phyloP scores from a whole-genome alignment of 2,888 invertebrate species.

The Saturnia pavonia region DNA sequence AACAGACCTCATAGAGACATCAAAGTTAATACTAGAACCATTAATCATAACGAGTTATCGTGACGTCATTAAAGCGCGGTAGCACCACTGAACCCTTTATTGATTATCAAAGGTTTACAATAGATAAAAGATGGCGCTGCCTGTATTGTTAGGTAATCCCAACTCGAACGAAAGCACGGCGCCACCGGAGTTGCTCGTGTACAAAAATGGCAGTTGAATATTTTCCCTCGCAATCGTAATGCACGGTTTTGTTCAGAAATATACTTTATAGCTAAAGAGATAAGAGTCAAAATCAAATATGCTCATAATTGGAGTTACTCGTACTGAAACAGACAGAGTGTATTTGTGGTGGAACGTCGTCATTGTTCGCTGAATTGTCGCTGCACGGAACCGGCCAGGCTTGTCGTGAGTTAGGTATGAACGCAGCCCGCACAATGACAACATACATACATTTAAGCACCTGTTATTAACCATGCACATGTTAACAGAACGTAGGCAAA shows the following conservation, averaged over 20 bases:
- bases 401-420: conserved; percentile 78
- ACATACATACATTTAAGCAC: conserved; percentile 78
- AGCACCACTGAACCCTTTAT: conserved; percentile 59
- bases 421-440: conserved; percentile 72
- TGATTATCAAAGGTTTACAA: conserved; percentile 75
- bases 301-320: conserved; percentile 59
- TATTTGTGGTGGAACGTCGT: conserved; percentile 78
- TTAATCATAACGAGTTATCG: conserved; percentile 20
- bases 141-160: conserved; percentile 70
- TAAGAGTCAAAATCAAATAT: conserved; percentile 45
- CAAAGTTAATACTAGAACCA: conserved; percentile 14
- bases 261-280: conserved; percentile 33
- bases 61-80: conserved; percentile 39
- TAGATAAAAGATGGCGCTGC: conserved; percentile 78
- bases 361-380: conserved; percentile 82
- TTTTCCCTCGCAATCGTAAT: conserved; percentile 66
- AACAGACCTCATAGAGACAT: conserved; percentile 8
- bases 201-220: conserved; percentile 81
- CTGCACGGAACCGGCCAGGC: conserved; percentile 78
- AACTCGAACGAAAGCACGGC: conserved; percentile 75
- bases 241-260: conserved; percentile 36
- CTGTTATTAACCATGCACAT: conserved; percentile 78
- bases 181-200: conserved; percentile 78
- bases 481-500: conserved; percentile 69
- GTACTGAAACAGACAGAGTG: conserved; percentile 68